Percentiles rank a stretch among this genome's conserved stretches.
Evolutionary conservation across 2,113 vertebrate species (phyloP).

Genomic region (Cheirogaleus medius): DNA sequence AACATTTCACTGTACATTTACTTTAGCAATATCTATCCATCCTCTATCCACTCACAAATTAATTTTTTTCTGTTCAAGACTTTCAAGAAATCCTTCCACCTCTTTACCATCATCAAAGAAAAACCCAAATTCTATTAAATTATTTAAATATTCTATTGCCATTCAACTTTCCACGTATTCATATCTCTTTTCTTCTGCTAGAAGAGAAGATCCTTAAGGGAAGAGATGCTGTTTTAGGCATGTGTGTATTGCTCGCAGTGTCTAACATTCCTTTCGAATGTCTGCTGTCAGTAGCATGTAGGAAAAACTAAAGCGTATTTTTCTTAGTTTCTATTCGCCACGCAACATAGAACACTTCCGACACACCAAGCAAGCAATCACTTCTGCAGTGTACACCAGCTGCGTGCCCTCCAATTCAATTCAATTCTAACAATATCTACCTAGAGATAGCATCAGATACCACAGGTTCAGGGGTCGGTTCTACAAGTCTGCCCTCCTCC

Average conservation of each 20-base stretch:
- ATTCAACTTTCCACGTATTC: background rate
- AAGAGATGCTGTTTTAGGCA: background rate
- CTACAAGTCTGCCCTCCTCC: background rate
- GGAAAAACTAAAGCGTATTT: background rate
- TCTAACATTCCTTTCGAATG: background rate
- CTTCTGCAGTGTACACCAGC: background rate
- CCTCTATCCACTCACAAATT: background rate
- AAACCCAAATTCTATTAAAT: background rate
- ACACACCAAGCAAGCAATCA: background rate
- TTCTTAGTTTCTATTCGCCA: background rate
- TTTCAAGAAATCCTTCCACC: background rate
- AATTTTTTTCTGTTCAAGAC: background rate
- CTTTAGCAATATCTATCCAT: background rate
- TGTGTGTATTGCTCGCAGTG: background rate
- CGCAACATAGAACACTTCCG: background rate
- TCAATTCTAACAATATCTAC: background rate
- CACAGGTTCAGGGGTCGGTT: background rate
- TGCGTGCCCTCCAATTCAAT: background rate
- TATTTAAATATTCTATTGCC: background rate
- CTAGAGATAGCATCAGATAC: background rate
- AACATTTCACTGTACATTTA: background rate
- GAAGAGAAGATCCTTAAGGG: background rate
- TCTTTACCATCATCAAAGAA: background rate
- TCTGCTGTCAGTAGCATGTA: background rate
- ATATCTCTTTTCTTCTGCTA: background rate